Evolutionary conservation across 2,113 vertebrate species (phyloP).

Genomic region (Siniperca knerii): DNA sequence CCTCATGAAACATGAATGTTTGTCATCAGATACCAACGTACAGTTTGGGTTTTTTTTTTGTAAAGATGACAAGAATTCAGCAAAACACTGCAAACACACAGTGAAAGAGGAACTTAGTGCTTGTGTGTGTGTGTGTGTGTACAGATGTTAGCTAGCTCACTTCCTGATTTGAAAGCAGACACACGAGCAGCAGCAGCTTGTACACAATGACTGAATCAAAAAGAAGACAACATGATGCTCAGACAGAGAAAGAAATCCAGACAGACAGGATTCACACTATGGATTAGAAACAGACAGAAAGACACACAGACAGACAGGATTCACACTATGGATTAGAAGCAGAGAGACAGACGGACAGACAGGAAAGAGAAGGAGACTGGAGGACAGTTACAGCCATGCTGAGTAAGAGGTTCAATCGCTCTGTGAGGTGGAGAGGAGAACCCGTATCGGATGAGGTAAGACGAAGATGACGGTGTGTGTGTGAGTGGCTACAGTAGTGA

Average conservation of each 20-base stretch:
- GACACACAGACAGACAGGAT: background rate
- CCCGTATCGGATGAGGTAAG: constrained; percentile 14
- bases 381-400: constrained; percentile 41
- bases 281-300: background rate
- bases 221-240: background rate
- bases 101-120: constrained; percentile 7
- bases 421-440: constrained; percentile 56
- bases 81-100: background rate
- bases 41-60: background rate
- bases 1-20: background rate
- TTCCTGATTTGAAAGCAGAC: constrained; percentile 48
- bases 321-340: no score
- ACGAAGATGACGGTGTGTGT: background rate
- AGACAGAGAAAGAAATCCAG: constrained; percentile 13
- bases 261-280: background rate
- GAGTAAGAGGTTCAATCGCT: constrained; percentile 57
- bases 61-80: background rate
- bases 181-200: background rate
- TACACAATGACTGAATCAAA: background rate
- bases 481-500: background rate
- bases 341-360: constrained; percentile 1
- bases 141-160: constrained; percentile 1
- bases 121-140: background rate
- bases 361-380: background rate
- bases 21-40: background rate